Evolutionary conservation across 2,797 vertebrate species (phyloP).

Genomic region (Coregonus suidteri): DNA sequence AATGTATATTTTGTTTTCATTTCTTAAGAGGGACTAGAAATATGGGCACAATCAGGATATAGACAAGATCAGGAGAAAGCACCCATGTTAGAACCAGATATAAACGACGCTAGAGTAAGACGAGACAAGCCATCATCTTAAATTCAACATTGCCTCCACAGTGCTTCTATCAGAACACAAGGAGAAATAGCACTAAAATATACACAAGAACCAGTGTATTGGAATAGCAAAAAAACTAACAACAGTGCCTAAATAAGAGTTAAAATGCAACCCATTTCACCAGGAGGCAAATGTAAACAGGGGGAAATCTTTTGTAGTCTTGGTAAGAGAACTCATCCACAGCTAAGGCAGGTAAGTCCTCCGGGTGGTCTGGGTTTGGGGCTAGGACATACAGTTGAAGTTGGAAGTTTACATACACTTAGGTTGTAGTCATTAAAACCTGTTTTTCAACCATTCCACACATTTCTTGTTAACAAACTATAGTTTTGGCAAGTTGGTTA

Average conservation of each 20-base stretch:
- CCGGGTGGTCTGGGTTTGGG: slow-evolving; percentile 94
- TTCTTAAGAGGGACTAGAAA: neutral
- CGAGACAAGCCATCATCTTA: slow-evolving; percentile 29
- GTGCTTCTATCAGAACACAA: no score
- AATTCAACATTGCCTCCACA: no score
- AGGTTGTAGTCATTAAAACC: no score
- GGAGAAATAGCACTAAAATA: no score
- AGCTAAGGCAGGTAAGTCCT: slow-evolving; percentile 92
- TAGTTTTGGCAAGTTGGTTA: no score
- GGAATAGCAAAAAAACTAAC: slow-evolving; percentile 44
- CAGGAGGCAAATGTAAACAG: slow-evolving; percentile 7
- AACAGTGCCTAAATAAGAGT: neutral
- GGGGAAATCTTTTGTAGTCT: no score
- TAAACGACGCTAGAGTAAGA: neutral
- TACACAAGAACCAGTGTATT: slow-evolving; percentile 29
- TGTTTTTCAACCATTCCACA: no score
- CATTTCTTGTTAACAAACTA: no score
- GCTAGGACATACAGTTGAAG: slow-evolving; percentile 51
- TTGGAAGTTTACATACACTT: no score
- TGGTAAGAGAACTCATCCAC: neutral
- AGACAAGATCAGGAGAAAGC: no score
- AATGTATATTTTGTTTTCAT: neutral
- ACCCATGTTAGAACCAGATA: no score
- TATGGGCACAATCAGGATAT: neutral
- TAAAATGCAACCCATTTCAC: slow-evolving; percentile 40